Conservation (phyloP, 2,113 vertebrate species). For the Ochotona curzoniae region DNA sequence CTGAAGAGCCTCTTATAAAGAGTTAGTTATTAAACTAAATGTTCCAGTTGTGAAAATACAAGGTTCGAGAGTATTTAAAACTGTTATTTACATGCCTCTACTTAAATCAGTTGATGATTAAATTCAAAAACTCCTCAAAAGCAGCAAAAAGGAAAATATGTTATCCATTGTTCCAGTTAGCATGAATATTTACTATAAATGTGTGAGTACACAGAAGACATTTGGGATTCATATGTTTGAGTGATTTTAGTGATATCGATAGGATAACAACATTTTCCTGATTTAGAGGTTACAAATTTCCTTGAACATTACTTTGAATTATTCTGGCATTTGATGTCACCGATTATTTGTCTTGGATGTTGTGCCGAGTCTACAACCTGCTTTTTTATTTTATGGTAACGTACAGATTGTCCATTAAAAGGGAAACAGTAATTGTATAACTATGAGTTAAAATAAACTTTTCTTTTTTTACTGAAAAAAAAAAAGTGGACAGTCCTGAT, state of each 20-base stretch:
- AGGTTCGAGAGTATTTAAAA: not conserved
- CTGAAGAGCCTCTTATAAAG: not conserved
- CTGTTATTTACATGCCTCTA: not conserved
- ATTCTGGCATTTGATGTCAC: fast-evolving
- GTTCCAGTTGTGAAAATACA: too few relatives aligned
- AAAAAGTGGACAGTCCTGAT: not conserved
- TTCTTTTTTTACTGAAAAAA: not conserved
- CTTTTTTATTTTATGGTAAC: too few relatives aligned
- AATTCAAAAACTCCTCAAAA: not conserved
- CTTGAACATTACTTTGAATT: not conserved
- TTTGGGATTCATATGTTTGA: not conserved
- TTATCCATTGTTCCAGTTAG: not conserved
- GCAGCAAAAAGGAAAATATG: not conserved
- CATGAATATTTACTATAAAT: not conserved
- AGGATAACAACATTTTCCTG: not conserved
- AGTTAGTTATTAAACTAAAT: too few relatives aligned
- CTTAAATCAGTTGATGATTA: not conserved
- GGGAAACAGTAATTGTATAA: not conserved
- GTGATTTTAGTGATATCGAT: not conserved
- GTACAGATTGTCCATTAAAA: not conserved
- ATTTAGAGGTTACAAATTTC: not conserved
- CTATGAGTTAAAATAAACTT: not conserved
- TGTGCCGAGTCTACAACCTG: not conserved
- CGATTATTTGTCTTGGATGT: not conserved
- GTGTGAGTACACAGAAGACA: not conserved